A percentile compares a stretch with the other conserved stretches of the same genome.
Conservation (phyloP, 1,140 invertebrate genomes). For the Diabrotica undecimpunctata region DNA sequence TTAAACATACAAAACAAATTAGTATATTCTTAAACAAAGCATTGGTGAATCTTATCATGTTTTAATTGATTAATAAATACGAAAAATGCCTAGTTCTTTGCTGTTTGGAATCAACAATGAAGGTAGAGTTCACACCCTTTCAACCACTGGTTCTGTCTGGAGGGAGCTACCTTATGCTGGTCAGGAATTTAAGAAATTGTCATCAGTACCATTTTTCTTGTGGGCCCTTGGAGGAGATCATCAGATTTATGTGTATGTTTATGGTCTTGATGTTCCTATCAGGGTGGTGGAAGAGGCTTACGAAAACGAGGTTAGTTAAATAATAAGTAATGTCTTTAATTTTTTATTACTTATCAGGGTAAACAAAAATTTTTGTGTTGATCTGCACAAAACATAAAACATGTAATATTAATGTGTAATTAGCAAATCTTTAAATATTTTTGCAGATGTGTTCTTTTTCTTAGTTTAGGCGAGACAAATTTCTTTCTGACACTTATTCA, state of each 20-base stretch:
- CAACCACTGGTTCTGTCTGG: slow-evolving; percentile 75
- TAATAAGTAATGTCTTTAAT: slow-evolving; percentile 1
- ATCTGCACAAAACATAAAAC: not conserved
- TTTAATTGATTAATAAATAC: not conserved
- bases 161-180: slow-evolving; percentile 78
- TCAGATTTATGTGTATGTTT: slow-evolving; percentile 86
- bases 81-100: slow-evolving; percentile 66
- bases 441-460: too few species aligned
- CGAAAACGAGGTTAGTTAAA: slow-evolving; percentile 74
- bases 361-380: too few species aligned
- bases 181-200: slow-evolving; percentile 82
- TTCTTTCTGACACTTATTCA: too few species aligned
- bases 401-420: not conserved
- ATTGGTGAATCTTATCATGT: not conserved
- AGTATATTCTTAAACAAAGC: too few species aligned
- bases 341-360: not conserved
- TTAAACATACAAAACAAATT: too few species aligned
- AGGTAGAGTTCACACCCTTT: slow-evolving; percentile 78
- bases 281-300: slow-evolving; percentile 84
- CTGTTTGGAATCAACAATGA: slow-evolving; percentile 84
- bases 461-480: too few species aligned
- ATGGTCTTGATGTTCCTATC: slow-evolving; percentile 84
- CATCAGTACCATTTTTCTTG: slow-evolving; percentile 75
- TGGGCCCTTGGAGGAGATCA: slow-evolving; percentile 91
- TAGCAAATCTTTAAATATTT: too few species aligned